Conservation (phyloP, 2,888 invertebrate genomes). For the Lobophora halterata region DNA sequence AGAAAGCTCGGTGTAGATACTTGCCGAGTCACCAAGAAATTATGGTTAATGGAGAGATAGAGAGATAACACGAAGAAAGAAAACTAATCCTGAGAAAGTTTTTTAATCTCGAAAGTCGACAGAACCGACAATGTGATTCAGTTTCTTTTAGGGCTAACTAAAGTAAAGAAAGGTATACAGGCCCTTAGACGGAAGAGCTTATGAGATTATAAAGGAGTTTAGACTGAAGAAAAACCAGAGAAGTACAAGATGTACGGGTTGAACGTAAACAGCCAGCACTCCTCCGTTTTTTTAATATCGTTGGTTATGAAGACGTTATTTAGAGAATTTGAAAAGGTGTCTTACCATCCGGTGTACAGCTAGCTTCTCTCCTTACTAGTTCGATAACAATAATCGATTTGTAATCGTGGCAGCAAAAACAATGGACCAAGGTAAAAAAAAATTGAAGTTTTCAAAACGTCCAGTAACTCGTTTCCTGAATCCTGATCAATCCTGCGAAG, state of each 20-base stretch:
- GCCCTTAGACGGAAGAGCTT: conserved; percentile 14
- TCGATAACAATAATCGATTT: no score
- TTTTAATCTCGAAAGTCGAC: conserved; percentile 29
- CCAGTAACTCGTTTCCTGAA: no score
- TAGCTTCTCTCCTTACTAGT: no score
- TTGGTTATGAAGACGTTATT: no score
- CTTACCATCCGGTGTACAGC: no score
- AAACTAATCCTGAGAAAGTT: conserved; percentile 29
- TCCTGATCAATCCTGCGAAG: no score
- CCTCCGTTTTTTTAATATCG: no score
- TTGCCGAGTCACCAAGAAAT: conserved; percentile 16
- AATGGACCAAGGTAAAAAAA: no score
- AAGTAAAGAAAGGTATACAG: conserved; percentile 11
- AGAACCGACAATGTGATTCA: conserved; percentile 25
- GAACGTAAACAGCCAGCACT: no score
- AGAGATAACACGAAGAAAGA: conserved; percentile 24
- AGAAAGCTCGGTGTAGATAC: conserved; percentile 10
- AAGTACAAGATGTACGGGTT: conserved; percentile 1
- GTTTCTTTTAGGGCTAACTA: conserved; percentile 21
- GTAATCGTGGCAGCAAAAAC: no score
- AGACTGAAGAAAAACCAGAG: neutral
- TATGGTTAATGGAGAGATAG: conserved; percentile 26
- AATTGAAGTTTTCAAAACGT: no score
- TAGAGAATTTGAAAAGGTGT: no score
- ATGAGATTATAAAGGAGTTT: conserved; percentile 14